phyloP scores from a whole-genome alignment of 2,113 vertebrate genomes.

The Gracilinanus agilis region DNA sequence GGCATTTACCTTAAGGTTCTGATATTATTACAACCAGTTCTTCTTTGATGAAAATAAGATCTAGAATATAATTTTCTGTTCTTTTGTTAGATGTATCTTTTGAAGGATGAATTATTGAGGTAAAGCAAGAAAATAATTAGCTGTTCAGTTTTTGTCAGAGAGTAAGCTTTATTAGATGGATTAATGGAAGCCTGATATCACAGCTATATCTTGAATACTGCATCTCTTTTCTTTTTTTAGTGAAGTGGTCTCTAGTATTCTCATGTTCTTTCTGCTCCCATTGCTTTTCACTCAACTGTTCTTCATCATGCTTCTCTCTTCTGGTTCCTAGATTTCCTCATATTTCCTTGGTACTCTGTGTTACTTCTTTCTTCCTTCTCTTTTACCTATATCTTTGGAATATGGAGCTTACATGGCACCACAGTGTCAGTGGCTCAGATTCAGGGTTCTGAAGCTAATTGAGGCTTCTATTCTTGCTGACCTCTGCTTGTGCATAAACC shows the following conservation, averaged over 20 bases:
- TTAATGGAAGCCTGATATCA: not conserved
- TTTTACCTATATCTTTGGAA: not conserved
- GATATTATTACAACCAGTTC: not conserved
- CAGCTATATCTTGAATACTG: not conserved
- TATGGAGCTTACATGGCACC: not conserved
- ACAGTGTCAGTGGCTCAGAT: not conserved
- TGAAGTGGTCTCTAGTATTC: not conserved
- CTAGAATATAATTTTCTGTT: not conserved
- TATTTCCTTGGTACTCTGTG: not conserved
- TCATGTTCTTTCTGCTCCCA: not conserved
- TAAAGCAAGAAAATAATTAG: not conserved
- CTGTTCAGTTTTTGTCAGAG: not conserved
- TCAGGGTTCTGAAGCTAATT: not conserved
- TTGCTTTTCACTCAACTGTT: not conserved
- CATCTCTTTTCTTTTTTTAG: not conserved
- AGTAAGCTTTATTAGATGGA: not conserved
- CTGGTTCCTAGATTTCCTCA: not conserved
- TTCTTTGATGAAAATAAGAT: not conserved
- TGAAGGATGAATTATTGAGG: not conserved
- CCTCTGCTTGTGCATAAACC: not conserved
- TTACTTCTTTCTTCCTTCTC: not conserved
- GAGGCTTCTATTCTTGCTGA: not conserved
- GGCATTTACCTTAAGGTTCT: not conserved
- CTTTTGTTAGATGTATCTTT: not conserved
- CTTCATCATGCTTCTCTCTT: not conserved